Percentiles rank a stretch among this genome's conserved stretches.
Conservation (phyloP, 2,888 invertebrate genomes). For the Drosophila lacicola region DNA sequence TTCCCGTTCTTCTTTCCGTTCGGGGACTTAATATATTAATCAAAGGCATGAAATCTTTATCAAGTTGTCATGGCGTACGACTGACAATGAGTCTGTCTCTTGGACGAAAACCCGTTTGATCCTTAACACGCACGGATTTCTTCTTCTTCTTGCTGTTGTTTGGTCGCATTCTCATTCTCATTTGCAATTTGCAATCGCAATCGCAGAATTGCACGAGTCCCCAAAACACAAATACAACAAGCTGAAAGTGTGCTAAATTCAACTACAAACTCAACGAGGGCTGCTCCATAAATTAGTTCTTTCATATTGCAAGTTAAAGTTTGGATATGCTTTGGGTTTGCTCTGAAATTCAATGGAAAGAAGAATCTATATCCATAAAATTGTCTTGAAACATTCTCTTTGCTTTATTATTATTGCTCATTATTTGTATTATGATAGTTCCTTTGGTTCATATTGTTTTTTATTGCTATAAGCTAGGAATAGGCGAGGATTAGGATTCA, state of each 20-base stretch:
- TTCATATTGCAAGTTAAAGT: background rate
- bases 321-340: too few relatives aligned
- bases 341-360: too few relatives aligned
- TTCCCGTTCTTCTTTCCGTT: slow-evolving; percentile 13
- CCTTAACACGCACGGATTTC: slow-evolving; percentile 68
- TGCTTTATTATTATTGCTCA: too few relatives aligned
- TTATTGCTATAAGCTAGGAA: too few relatives aligned
- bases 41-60: slow-evolving; percentile 78
- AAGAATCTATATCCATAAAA: too few relatives aligned
- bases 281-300: background rate
- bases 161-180: slow-evolving; percentile 48
- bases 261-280: slow-evolving; percentile 36
- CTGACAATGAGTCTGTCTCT: slow-evolving; percentile 48
- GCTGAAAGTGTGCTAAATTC: slow-evolving; percentile 7
- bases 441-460: too few relatives aligned
- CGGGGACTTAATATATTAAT: slow-evolving; percentile 72
- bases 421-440: too few relatives aligned
- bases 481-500: too few relatives aligned
- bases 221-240: slow-evolving; percentile 16
- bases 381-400: too few relatives aligned
- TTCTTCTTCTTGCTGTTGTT: slow-evolving; percentile 8
- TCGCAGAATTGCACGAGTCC: slow-evolving; percentile 35
- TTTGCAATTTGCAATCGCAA: slow-evolving; percentile 64
- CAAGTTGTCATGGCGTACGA: slow-evolving; percentile 70
- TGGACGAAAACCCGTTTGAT: slow-evolving; percentile 70